Evolutionary conservation across 2,888 invertebrate genomes (phyloP), one percentile per base, ranked within the genome.

Genomic region (Plebejus melissa): DNA sequence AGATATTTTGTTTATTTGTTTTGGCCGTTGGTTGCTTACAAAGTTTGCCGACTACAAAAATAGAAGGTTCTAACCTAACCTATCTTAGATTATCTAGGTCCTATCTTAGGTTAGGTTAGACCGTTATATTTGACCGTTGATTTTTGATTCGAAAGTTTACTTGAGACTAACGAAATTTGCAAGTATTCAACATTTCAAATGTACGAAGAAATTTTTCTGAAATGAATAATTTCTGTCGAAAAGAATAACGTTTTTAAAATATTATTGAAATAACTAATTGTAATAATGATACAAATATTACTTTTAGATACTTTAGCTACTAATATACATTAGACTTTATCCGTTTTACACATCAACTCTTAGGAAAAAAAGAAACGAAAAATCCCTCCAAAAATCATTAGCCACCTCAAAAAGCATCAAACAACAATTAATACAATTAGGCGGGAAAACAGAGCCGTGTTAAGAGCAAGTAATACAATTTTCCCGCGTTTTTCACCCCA

Each of bases 351-450:
- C 9, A 60, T 28, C 28, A 60, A 60, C 1, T 46, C 32, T 28
- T 50, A 50, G 7, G 0, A 6, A 69, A 65, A 65, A 60, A 38
- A 60, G 28, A 65, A 74, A 41, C 28, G 46, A 71, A 22, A 70
- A 58, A 75, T 38, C 74, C 69, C 28, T 57, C 72, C 60, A 41
- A 71, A 75, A 74, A 22, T 50, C 69, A 75, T 58, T 76, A 72
- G 69, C 41, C 72, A 58, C 71, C 87, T 83, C 85, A 85, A 85
- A 86, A 83, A 81, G 82, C 87, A 88, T 89, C 85, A 86, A 83
- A 84, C 84, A 85, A 87, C 88, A 90, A 91, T 91, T 91, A 92
- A 90, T 88, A 88, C 88, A 90, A 90, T 91, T 89, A 91, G 85
- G 86, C 81, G 85, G 87, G 83, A 84, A 90, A 90, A 90, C 88